Conservation (phyloP, 2,113 vertebrate genomes). For the Hippocampus mohnikei region DNA sequence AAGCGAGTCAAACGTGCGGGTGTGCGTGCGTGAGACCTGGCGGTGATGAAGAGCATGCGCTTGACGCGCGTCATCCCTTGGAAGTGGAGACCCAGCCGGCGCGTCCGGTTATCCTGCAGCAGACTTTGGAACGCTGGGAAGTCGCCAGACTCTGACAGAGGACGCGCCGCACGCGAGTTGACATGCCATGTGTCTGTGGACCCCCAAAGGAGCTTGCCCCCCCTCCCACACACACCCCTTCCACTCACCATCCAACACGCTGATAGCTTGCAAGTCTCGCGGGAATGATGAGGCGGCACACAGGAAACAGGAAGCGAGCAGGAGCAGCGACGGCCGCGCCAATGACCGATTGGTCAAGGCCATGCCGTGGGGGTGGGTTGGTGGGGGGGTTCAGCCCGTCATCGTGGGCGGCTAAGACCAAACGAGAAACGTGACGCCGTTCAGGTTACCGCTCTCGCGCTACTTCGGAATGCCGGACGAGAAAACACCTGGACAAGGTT, state of each 20-base stretch:
- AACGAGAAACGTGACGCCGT: background rate
- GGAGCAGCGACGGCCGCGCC: constrained; percentile 17
- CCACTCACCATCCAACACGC: constrained; percentile 42
- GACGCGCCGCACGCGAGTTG: background rate
- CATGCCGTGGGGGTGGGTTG: constrained; percentile 18
- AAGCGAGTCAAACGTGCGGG: background rate
- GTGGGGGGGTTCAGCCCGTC: constrained; percentile 35
- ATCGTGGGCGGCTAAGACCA: constrained; percentile 19
- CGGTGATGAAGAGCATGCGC: constrained; percentile 80
- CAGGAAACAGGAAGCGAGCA: constrained; percentile 42
- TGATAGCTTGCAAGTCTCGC: constrained; percentile 68
- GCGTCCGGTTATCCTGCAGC: constrained; percentile 71
- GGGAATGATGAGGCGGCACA: constrained; percentile 51
- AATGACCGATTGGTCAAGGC: constrained; percentile 25
- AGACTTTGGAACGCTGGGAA: constrained; percentile 79
- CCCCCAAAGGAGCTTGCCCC: background rate
- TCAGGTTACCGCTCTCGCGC: too few relatives aligned
- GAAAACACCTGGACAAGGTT: too few relatives aligned
- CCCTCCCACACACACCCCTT: constrained; percentile 33
- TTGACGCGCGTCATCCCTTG: constrained; percentile 83
- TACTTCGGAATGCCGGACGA: too few relatives aligned
- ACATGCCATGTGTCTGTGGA: too few relatives aligned
- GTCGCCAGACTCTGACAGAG: constrained; percentile 61
- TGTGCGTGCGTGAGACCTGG: constrained; percentile 68
- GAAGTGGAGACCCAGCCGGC: constrained; percentile 79